Evolutionary conservation across 2,888 invertebrate genomes (phyloP).

Genomic region (Cheilosia vulpina): DNA sequence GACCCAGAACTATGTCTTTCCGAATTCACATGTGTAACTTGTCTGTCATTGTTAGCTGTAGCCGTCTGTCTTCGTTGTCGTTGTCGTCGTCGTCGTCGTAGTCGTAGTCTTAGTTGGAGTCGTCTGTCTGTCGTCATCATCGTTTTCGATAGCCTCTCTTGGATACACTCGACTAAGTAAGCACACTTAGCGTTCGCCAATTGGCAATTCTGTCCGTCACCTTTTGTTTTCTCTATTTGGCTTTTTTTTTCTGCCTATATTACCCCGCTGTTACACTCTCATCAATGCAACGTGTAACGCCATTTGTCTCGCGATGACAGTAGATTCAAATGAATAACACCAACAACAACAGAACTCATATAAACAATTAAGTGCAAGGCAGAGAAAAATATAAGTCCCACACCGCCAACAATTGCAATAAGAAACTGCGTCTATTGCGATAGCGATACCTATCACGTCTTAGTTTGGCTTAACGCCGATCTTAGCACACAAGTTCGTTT

Average conservation of each 20-base stretch:
- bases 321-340: slow-evolving; percentile 12
- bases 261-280: slow-evolving; percentile 44
- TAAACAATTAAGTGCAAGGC: slow-evolving; percentile 69
- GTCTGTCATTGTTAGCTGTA: slow-evolving; percentile 62
- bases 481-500: slow-evolving; percentile 60
- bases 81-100: slow-evolving; percentile 37
- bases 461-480: slow-evolving; percentile 70
- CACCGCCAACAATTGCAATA: slow-evolving; percentile 59
- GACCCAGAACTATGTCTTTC: slow-evolving; percentile 62
- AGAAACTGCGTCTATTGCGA: slow-evolving; percentile 43
- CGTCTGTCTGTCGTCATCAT: slow-evolving; percentile 69
- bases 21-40: slow-evolving; percentile 62
- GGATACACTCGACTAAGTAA: slow-evolving; percentile 59
- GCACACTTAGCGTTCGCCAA: slow-evolving; percentile 57
- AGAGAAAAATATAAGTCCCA: slow-evolving; percentile 31
- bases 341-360: slow-evolving; percentile 34
- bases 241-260: slow-evolving; percentile 5
- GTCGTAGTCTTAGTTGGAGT: slow-evolving; percentile 31
- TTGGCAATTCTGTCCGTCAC: slow-evolving; percentile 72
- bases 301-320: slow-evolving; percentile 72
- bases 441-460: slow-evolving; percentile 68
- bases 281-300: slow-evolving; percentile 72
- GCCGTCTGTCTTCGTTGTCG: slow-evolving; percentile 46
- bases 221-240: slow-evolving; percentile 44
- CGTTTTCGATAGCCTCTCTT: slow-evolving; percentile 57